These are phyloP conservation scores for Catonia carolina DNA, from an alignment of 2,888 invertebrate species.

Conservation along the genomic window DNA sequence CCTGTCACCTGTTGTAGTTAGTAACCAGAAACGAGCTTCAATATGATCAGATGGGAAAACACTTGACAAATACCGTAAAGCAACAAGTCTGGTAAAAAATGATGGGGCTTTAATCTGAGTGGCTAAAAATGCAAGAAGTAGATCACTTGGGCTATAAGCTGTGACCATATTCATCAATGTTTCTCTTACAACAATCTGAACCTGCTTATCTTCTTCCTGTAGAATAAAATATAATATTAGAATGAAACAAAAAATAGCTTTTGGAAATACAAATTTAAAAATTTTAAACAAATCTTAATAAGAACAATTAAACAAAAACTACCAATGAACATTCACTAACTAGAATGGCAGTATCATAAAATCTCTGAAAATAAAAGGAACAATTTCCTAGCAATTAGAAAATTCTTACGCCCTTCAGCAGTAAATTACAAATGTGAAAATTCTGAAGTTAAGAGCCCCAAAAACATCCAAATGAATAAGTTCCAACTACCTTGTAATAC, in stretches of 20 bases:
- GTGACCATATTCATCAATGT: slow-evolving; percentile 61
- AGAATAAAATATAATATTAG: no score
- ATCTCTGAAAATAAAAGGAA: no score
- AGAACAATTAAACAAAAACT: not conserved
- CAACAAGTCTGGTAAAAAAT: slow-evolving; percentile 72
- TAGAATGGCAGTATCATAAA: no score
- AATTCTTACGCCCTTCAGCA: no score
- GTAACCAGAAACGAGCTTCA: slow-evolving; percentile 71
- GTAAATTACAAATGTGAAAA: no score
- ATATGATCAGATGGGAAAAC: slow-evolving; percentile 78
- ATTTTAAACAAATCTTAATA: not conserved
- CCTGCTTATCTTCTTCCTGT: slow-evolving; percentile 43
- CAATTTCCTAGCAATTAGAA: no score
- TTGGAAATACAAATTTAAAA: not conserved
- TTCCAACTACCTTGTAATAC: no score
- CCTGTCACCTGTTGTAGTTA: slow-evolving; percentile 79
- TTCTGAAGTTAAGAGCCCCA: no score
- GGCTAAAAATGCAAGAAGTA: slow-evolving; percentile 57
- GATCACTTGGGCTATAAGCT: slow-evolving; percentile 47
- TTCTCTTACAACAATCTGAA: slow-evolving; percentile 60
- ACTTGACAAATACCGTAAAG: slow-evolving; percentile 70
- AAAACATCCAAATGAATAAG: no score
- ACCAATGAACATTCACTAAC: no score
- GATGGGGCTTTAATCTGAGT: slow-evolving; percentile 71
- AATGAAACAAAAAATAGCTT: slow-evolving; percentile 5